Percentiles rank a stretch among this genome's conserved stretches.
These are phyloP conservation scores for Hermaeophaga mercurialis DNA, from an alignment of 2,888 invertebrate species.

Conservation along the genomic window DNA sequence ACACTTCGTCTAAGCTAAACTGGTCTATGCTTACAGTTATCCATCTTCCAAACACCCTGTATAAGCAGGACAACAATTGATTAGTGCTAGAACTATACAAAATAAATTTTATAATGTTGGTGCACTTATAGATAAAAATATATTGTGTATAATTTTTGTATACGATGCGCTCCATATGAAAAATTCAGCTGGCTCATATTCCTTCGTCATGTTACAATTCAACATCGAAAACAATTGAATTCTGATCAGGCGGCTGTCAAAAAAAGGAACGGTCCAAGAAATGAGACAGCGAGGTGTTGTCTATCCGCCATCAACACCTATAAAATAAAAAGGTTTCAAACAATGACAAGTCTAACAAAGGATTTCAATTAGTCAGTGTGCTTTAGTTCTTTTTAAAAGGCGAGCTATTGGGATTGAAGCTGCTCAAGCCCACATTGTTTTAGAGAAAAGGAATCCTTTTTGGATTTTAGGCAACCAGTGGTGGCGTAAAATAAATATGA, in stretches of 20 bases:
- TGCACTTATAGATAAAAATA: too few species aligned
- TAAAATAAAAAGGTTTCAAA: constrained; percentile 8
- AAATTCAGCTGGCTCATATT: background rate
- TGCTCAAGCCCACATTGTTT: background rate
- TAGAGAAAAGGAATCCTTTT: background rate
- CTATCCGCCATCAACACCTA: constrained; percentile 7
- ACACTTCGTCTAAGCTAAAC: too few species aligned
- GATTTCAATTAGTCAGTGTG: constrained; percentile 7
- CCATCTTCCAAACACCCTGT: too few species aligned
- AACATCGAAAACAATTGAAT: background rate
- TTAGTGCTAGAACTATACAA: too few species aligned
- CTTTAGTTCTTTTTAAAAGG: constrained; percentile 6
- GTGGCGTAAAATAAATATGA: too few species aligned
- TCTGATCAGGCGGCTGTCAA: constrained; percentile 2
- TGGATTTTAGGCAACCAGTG: background rate
- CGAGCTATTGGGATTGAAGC: background rate
- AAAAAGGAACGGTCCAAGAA: background rate
- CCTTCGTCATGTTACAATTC: background rate
- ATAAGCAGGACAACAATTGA: too few species aligned
- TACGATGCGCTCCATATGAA: too few species aligned
- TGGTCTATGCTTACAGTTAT: too few species aligned
- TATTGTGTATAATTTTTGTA: too few species aligned
- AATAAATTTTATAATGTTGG: too few species aligned
- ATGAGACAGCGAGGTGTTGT: background rate
- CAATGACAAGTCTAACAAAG: constrained; percentile 11